Evolutionary conservation across 2,888 invertebrate genomes (phyloP).

Genomic region (Gnatocerus cornutus): DNA sequence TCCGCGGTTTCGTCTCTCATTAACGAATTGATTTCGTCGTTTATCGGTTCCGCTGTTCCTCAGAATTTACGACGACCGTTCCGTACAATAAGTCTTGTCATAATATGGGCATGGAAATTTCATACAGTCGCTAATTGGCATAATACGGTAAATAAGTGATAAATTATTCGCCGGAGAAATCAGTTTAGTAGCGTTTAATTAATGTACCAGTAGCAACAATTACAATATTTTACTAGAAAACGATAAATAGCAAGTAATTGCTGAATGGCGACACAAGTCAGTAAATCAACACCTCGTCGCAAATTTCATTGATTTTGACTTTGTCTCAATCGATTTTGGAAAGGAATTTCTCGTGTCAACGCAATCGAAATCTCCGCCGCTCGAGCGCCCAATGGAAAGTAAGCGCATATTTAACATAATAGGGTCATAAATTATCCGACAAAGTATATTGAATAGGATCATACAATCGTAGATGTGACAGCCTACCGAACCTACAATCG

Average conservation of each 20-base stretch:
- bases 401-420: constrained; percentile 47
- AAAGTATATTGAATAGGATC: constrained; percentile 55
- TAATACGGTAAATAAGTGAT: constrained; percentile 44
- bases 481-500: constrained; percentile 51
- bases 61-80: constrained; percentile 1
- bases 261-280: constrained; percentile 31
- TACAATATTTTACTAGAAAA: constrained; percentile 39
- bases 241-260: constrained; percentile 39
- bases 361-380: constrained; percentile 16
- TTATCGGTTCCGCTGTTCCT: background rate
- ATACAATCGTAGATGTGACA: constrained; percentile 56
- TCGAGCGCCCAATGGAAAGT: constrained; percentile 35
- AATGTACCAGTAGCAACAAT: constrained; percentile 39
- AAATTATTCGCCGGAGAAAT: constrained; percentile 36
- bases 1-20: constrained; percentile 22
- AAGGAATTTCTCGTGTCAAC: constrained; percentile 20
- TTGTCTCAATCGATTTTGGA: too few relatives aligned
- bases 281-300: constrained; percentile 34
- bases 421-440: constrained; percentile 46
- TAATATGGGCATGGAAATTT: constrained; percentile 39
- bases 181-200: constrained; percentile 40
- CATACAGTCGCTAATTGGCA: constrained; percentile 42
- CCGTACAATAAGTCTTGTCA: constrained; percentile 20
- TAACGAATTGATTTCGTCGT: constrained; percentile 28
- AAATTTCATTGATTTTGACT: too few relatives aligned